Evolutionary conservation across 1,140 invertebrate species (phyloP).

Genomic region (Meloidogyne hapla): DNA sequence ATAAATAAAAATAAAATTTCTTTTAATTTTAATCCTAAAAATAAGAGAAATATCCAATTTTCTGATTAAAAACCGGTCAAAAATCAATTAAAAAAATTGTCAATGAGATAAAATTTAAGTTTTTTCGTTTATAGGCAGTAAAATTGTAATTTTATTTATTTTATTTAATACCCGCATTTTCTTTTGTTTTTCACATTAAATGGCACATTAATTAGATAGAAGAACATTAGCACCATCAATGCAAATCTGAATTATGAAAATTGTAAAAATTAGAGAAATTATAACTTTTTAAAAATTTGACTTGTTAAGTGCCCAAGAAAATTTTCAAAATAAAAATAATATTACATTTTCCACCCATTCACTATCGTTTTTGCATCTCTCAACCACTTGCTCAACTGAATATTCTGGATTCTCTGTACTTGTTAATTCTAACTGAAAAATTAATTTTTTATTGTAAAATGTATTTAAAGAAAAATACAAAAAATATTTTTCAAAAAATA

Average conservation of each 20-base stretch:
- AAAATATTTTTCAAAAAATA: too few relatives aligned
- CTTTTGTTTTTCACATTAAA: neutral
- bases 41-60: too few relatives aligned
- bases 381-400: slow-evolving; percentile 9
- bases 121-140: neutral
- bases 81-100: neutral
- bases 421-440: slow-evolving; percentile 26
- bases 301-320: too few relatives aligned
- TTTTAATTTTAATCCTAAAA: too few relatives aligned
- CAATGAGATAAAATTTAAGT: neutral
- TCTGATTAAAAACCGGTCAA: neutral
- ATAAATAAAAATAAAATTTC: too few relatives aligned
- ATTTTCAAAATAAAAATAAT: too few relatives aligned
- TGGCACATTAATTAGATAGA: neutral
- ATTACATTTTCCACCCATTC: slow-evolving; percentile 22
- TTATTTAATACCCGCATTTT: neutral
- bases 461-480: too few relatives aligned
- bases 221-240: slow-evolving; percentile 2
- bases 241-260: too few relatives aligned
- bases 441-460: too few relatives aligned
- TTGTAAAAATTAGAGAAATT: neutral
- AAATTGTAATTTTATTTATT: neutral
- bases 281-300: too few relatives aligned
- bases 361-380: slow-evolving; percentile 11
- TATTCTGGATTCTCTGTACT: slow-evolving; percentile 24